Percentiles rank a stretch among this genome's conserved stretches.
phyloP scores from a whole-genome alignment of 2,113 vertebrate genomes.

The Choloepus hoffmanni region DNA sequence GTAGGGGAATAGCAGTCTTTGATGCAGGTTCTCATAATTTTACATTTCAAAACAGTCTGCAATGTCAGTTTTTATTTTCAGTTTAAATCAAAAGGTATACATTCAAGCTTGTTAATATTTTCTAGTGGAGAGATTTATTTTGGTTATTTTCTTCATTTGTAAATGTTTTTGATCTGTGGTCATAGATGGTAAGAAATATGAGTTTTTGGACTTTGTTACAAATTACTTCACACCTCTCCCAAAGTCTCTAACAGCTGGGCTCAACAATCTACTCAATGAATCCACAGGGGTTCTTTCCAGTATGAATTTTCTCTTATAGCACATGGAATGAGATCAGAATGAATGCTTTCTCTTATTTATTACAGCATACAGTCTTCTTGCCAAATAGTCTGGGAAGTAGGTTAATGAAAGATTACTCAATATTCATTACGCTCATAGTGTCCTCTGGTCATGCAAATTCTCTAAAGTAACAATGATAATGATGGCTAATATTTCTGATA shows the following conservation, averaged over 20 bases:
- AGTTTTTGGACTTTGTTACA: neutral
- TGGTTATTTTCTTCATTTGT: neutral
- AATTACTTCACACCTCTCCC: neutral
- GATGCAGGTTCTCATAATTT: constrained; percentile 26
- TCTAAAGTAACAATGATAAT: constrained; percentile 49
- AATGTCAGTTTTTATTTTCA: constrained; percentile 24
- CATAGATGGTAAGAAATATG: constrained; percentile 25
- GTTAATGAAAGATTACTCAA: constrained; percentile 31
- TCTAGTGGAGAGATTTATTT: constrained; percentile 27
- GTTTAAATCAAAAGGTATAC: constrained; percentile 54
- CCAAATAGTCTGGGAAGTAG: constrained; percentile 3
- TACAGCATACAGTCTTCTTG: neutral
- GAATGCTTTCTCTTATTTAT: constrained; percentile 46
- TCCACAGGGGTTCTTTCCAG: neutral
- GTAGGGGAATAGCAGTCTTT: neutral
- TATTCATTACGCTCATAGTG: neutral
- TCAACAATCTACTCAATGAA: constrained; percentile 16
- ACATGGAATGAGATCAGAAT: constrained; percentile 17
- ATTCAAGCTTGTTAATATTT: neutral
- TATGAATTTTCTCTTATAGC: constrained; percentile 2
- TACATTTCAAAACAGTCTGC: constrained; percentile 1
- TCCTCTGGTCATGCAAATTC: constrained; percentile 56
- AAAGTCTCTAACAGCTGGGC: neutral
- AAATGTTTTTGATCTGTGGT: constrained; percentile 23
- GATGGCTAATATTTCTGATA: constrained; percentile 39